These are phyloP conservation scores for Phrynocephalus guinanensis DNA, from an alignment of 2,797 vertebrate genomes.

Conservation along the genomic window DNA sequence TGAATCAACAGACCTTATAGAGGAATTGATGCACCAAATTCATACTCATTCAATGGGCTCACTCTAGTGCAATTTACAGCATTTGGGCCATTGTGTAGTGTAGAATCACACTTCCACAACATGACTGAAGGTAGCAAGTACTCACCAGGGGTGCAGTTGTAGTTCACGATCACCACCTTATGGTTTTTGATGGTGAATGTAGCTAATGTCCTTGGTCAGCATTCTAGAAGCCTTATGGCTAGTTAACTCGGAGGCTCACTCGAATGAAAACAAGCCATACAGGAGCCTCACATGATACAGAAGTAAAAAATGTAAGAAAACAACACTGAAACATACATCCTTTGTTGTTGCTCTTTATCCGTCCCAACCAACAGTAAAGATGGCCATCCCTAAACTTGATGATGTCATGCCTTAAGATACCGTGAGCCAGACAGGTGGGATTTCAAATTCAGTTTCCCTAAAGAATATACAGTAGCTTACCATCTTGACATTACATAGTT, in stretches of 20 bases:
- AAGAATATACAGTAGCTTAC: not conserved
- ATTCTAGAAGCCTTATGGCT: not conserved
- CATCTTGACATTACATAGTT: constrained; percentile 28
- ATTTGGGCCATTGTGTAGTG: no score
- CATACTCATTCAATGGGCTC: no score
- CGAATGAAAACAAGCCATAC: not conserved
- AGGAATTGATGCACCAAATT: no score
- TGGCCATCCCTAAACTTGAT: constrained; percentile 19
- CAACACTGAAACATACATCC: constrained; percentile 15
- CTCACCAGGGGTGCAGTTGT: not conserved
- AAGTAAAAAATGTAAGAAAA: not conserved
- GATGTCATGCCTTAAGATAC: constrained; percentile 16
- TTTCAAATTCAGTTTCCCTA: constrained; percentile 32
- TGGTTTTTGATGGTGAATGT: not conserved
- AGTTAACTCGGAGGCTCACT: not conserved
- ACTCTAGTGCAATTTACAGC: no score
- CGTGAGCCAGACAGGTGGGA: constrained; percentile 18
- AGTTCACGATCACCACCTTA: not conserved
- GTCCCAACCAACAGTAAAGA: constrained; percentile 9
- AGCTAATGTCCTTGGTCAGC: not conserved
- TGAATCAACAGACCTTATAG: no score
- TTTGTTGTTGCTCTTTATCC: constrained; percentile 22
- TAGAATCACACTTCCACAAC: not conserved
- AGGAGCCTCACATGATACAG: not conserved
- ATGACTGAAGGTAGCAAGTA: not conserved